Conservation (phyloP, 1,140 invertebrate genomes). For the Cotesia glomerata region DNA sequence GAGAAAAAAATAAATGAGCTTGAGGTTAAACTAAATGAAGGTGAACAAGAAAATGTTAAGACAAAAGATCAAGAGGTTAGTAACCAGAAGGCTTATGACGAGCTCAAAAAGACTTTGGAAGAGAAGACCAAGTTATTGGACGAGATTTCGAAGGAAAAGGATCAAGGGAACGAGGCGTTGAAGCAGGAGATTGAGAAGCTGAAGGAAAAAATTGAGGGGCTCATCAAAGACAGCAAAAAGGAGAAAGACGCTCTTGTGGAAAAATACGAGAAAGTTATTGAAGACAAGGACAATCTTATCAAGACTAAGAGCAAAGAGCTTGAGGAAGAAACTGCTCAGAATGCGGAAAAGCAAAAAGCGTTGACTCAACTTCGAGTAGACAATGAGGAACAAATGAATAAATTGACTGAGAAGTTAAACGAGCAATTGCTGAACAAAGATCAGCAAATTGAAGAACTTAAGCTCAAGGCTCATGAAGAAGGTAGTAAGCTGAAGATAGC, state of each 20-base stretch:
- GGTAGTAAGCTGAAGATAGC: slow-evolving; percentile 44
- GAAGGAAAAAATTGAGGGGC: slow-evolving; percentile 50
- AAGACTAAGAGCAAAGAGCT: slow-evolving; percentile 47
- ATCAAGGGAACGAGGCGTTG: slow-evolving; percentile 47
- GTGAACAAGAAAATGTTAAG: slow-evolving; percentile 61
- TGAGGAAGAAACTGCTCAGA: slow-evolving; percentile 45
- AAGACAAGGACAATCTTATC: slow-evolving; percentile 48
- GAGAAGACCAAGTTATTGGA: slow-evolving; percentile 48
- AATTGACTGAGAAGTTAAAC: slow-evolving; percentile 54
- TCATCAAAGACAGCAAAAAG: slow-evolving; percentile 37
- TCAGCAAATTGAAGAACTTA: slow-evolving; percentile 55
- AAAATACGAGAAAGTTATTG: slow-evolving; percentile 45
- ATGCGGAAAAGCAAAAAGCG: slow-evolving; percentile 37
- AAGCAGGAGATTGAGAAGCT: slow-evolving; percentile 57
- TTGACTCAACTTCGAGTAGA: slow-evolving; percentile 51
- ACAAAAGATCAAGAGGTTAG: slow-evolving; percentile 61
- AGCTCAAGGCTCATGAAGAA: slow-evolving; percentile 38
- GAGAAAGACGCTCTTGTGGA: slow-evolving; percentile 40
- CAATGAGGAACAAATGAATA: slow-evolving; percentile 62
- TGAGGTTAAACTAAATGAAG: slow-evolving; percentile 60
- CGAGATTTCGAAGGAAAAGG: slow-evolving; percentile 49
- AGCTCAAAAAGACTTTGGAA: slow-evolving; percentile 40
- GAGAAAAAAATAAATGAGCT: slow-evolving; percentile 62
- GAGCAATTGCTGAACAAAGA: slow-evolving; percentile 62
- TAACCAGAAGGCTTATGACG: slow-evolving; percentile 43